phyloP scores from a whole-genome alignment of 2,888 invertebrate species.

The Eupithecia abbreviata region DNA sequence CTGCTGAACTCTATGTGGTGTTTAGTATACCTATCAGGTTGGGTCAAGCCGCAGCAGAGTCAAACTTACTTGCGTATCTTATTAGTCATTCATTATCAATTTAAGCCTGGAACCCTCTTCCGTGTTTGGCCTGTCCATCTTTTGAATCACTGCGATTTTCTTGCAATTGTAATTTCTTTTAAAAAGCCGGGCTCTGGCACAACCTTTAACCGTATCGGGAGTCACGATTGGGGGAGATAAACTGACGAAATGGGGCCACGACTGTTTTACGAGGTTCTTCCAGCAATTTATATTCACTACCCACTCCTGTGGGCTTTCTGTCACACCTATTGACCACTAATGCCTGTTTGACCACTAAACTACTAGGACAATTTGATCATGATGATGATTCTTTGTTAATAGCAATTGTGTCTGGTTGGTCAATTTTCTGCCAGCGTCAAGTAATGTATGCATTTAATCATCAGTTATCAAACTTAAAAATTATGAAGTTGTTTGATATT shows the following conservation, averaged over 20 bases:
- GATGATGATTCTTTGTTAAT: too few species aligned
- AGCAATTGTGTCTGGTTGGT: too few species aligned
- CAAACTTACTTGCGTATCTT: too few species aligned
- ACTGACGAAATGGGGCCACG: slow-evolving; percentile 59
- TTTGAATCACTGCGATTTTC: neutral
- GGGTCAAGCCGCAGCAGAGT: neutral
- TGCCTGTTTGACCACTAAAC: neutral
- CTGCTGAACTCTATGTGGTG: too few species aligned
- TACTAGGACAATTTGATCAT: neutral
- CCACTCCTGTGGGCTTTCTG: slow-evolving; percentile 37
- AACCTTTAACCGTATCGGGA: slow-evolving; percentile 47
- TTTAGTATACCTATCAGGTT: too few species aligned
- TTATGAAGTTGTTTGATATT: too few species aligned
- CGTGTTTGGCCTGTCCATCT: neutral
- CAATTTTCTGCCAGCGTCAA: too few species aligned
- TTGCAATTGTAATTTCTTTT: neutral
- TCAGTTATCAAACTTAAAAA: too few species aligned
- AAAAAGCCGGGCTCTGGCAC: slow-evolving; percentile 2
- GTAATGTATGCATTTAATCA: too few species aligned
- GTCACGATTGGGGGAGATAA: slow-evolving; percentile 63
- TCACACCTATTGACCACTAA: neutral
- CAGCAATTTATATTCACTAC: slow-evolving; percentile 56
- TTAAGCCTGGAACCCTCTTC: neutral
- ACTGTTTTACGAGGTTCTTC: slow-evolving; percentile 54
- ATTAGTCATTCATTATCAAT: too few species aligned